Evolutionary conservation across 2,797 vertebrate species (phyloP).

Genomic region (Centropyge bicolor): DNA sequence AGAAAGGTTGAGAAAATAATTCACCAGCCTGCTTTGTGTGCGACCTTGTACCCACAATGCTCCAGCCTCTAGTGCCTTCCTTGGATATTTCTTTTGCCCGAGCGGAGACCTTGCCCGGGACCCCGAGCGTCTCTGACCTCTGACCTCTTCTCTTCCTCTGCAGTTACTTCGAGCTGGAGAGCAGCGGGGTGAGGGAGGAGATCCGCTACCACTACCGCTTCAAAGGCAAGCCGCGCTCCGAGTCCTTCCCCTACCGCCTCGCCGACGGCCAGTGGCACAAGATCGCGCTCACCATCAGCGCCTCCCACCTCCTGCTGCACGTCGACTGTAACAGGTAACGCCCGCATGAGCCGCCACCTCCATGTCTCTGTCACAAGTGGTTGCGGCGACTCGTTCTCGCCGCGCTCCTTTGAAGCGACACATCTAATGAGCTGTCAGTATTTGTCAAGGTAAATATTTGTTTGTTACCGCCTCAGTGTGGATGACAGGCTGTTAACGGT

Average conservation of each 20-base stretch:
- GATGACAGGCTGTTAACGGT: conserved; percentile 59
- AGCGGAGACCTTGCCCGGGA: neutral
- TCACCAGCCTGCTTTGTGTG: neutral
- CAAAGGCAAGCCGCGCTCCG: conserved; percentile 89
- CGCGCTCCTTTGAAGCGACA: conserved; percentile 48
- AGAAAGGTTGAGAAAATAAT: neutral
- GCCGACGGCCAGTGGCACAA: conserved; percentile 96
- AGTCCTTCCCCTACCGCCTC: conserved; percentile 93
- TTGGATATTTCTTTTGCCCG: neutral
- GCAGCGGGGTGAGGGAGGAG: conserved; percentile 94
- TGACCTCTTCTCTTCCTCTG: conserved; percentile 32
- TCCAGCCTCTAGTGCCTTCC: neutral
- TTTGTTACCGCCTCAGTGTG: conserved; percentile 33
- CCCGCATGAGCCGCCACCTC: conserved; percentile 8
- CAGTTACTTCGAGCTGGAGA: conserved; percentile 98
- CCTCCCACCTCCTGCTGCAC: conserved; percentile 91
- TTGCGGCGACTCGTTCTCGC: conserved; percentile 36
- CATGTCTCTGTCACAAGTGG: conserved; percentile 21
- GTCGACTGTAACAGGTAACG: conserved; percentile 95
- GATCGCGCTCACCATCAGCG: conserved; percentile 91
- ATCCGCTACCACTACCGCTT: conserved; percentile 94
- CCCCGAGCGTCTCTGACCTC: conserved; percentile 20
- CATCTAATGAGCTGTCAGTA: conserved; percentile 64
- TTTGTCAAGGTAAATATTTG: conserved; percentile 68
- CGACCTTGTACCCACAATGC: neutral